These are phyloP conservation scores for Gavialis gangeticus DNA, from an alignment of 2,113 vertebrate species.

Conservation along the genomic window DNA sequence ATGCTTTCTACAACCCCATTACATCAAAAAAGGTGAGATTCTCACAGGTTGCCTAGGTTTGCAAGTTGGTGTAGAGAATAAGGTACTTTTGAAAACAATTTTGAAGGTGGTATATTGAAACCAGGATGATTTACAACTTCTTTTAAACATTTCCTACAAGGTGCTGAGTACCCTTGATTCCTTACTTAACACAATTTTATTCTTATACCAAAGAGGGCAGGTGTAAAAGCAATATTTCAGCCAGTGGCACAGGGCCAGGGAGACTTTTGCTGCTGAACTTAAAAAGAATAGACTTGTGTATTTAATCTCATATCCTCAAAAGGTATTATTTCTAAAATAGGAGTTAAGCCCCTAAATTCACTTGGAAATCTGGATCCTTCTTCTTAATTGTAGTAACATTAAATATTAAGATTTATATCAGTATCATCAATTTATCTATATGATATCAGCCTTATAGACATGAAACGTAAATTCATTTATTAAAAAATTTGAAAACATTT, in stretches of 20 bases:
- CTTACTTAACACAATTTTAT: neutral
- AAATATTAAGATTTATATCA: neutral
- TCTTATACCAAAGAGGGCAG: neutral
- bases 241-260: neutral
- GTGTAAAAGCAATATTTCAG: neutral
- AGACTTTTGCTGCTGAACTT: neutral
- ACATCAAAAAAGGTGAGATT: neutral
- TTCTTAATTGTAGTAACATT: too few relatives aligned
- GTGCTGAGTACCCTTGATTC: neutral
- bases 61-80: neutral
- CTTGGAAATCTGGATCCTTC: too few relatives aligned
- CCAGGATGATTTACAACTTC: neutral
- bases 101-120: neutral
- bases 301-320: too few relatives aligned
- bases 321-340: too few relatives aligned
- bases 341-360: too few relatives aligned
- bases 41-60: neutral
- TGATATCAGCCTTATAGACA: neutral
- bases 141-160: neutral
- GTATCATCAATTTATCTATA: neutral
- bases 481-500: neutral
- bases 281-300: neutral
- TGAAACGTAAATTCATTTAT: neutral
- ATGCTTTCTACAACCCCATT: neutral
- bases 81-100: neutral